Evolutionary conservation across 30 jellyfish, hydroid and myxozoan species (phyloP).

Genomic region (Aurelia aurita complex sp. Pacific): DNA sequence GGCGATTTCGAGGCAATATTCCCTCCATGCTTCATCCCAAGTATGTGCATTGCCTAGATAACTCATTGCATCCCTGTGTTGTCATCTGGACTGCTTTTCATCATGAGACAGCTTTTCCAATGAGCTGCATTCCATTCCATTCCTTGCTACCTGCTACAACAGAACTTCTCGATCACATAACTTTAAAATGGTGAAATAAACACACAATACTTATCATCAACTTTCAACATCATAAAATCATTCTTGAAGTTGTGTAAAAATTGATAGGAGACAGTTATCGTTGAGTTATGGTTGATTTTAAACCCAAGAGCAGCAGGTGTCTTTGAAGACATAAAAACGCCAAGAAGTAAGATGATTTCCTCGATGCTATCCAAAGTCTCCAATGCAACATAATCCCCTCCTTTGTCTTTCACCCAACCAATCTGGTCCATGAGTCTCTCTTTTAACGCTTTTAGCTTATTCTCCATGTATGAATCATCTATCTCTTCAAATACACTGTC

Average conservation of each 20-base stretch:
- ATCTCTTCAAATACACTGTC: slow-evolving; percentile 20
- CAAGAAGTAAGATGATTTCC: slow-evolving; percentile 24
- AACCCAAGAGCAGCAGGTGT: slow-evolving; percentile 58
- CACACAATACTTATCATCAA: slow-evolving; percentile 51
- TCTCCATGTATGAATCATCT: slow-evolving; percentile 17
- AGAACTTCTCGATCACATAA: background rate
- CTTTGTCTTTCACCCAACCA: slow-evolving; percentile 60
- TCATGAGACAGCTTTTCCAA: background rate
- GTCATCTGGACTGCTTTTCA: background rate
- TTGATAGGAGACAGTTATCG: slow-evolving; percentile 64
- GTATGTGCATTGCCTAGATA: no score
- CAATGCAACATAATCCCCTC: slow-evolving; percentile 63
- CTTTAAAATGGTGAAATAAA: slow-evolving; percentile 58
- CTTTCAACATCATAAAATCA: slow-evolving; percentile 76
- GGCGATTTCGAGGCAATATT: no score
- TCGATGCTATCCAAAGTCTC: slow-evolving; percentile 53
- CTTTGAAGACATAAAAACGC: slow-evolving; percentile 12
- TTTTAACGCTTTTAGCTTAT: background rate
- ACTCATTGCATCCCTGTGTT: no score
- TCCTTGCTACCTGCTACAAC: background rate
- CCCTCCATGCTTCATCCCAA: no score
- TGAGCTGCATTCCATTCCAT: background rate
- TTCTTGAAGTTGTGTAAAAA: slow-evolving; percentile 51
- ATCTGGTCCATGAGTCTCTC: slow-evolving; percentile 46
- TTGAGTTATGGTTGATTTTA: slow-evolving; percentile 39